These are phyloP conservation scores for Acrocephalus scirpaceus DNA, from an alignment of 2,797 vertebrate genomes.

Conservation along the genomic window DNA sequence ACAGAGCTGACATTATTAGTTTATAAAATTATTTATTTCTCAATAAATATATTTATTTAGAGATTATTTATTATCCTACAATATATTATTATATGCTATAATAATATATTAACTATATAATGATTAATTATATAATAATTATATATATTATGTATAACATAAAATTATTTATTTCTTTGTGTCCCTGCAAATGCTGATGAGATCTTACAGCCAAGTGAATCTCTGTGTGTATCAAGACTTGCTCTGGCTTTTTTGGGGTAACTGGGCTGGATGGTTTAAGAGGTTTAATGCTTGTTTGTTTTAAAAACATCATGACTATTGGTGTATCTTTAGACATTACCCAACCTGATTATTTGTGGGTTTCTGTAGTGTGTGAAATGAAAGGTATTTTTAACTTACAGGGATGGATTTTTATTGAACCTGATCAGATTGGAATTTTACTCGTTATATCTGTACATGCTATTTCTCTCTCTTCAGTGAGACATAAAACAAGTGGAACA, in stretches of 20 bases:
- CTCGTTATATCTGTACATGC: neutral
- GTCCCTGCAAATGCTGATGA: too few relatives aligned
- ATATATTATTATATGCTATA: too few relatives aligned
- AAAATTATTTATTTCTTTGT: too few relatives aligned
- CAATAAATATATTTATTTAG: too few relatives aligned
- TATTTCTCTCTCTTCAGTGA: neutral
- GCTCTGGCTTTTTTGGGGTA: neutral
- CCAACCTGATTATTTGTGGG: neutral
- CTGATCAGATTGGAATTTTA: neutral
- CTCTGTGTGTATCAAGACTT: neutral
- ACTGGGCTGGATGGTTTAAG: neutral
- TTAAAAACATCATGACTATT: neutral
- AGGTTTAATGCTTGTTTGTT: slow-evolving; percentile 26
- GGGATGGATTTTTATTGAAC: neutral
- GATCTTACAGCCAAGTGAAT: neutral
- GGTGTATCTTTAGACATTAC: neutral
- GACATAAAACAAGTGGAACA: neutral
- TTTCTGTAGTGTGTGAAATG: neutral
- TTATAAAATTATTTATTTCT: too few relatives aligned
- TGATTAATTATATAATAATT: too few relatives aligned
- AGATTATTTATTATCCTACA: too few relatives aligned
- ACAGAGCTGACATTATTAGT: neutral
- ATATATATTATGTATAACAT: too few relatives aligned
- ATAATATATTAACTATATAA: too few relatives aligned
- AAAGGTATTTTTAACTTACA: slow-evolving; percentile 4